Evolutionary conservation across 1,140 invertebrate genomes (phyloP).

Genomic region (Stegodyphus dumicola): DNA sequence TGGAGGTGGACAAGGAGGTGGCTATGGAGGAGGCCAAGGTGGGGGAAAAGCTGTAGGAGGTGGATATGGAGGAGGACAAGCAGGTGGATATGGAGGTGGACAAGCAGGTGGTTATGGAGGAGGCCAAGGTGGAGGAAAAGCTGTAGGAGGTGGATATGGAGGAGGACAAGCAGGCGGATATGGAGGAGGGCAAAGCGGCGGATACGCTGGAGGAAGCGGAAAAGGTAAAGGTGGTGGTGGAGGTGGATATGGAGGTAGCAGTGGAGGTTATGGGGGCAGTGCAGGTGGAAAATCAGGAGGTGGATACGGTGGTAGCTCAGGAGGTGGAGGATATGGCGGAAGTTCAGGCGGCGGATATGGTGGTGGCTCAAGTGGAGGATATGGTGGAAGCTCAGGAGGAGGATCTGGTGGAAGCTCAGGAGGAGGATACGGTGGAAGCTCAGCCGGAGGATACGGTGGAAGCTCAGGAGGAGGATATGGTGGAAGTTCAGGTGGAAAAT

Average conservation of each 20-base stretch:
- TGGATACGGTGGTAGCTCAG: background rate
- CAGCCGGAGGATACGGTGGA: conserved; percentile 12
- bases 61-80: conserved; percentile 18
- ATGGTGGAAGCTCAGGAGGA: conserved; percentile 9
- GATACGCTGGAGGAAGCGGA: background rate
- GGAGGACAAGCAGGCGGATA: conserved; percentile 7
- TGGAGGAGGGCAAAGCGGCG: background rate
- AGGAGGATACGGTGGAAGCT: conserved; percentile 24
- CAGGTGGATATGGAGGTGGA: conserved; percentile 47
- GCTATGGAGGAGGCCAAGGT: conserved; percentile 26
- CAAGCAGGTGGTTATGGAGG: conserved; percentile 19
- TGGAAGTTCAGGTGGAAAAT: conserved; percentile 31
- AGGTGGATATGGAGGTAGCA: conserved; percentile 17
- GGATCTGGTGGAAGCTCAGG: conserved; percentile 28
- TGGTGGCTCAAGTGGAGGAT: background rate
- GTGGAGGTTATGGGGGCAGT: conserved; percentile 1
- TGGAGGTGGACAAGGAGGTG: conserved; percentile 8
- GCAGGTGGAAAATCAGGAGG: conserved; percentile 12
- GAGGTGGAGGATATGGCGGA: background rate
- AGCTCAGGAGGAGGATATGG: conserved; percentile 14
- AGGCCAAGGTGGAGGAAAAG: conserved; percentile 14
- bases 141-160: conserved; percentile 10
- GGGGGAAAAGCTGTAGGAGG: conserved; percentile 11
- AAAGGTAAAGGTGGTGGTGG: background rate
- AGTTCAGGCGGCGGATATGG: conserved; percentile 21